Evolutionary conservation across 2,113 vertebrate genomes (phyloP).

Genomic region (Phylloscopus trochiloides): DNA sequence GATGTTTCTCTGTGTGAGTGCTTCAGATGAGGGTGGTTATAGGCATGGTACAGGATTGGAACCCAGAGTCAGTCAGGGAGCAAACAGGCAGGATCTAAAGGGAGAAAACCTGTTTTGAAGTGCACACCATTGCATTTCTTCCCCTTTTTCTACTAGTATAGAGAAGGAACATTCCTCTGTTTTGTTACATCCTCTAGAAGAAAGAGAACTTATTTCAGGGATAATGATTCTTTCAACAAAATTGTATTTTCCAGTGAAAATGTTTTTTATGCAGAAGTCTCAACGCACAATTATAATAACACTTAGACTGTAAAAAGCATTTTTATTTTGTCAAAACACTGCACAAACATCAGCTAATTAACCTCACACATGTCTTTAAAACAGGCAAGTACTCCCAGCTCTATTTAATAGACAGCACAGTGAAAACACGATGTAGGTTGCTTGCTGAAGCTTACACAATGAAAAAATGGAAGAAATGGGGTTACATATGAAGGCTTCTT

Average conservation of each 20-base stretch:
- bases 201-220: background rate
- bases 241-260: background rate
- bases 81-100: background rate
- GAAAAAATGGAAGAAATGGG: background rate
- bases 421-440: background rate
- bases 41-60: rapidly evolving
- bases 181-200: background rate
- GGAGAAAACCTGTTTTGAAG: background rate
- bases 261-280: background rate
- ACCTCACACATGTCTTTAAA: background rate
- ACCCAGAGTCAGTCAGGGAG: background rate
- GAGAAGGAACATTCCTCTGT: background rate
- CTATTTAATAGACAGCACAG: background rate
- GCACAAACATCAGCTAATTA: background rate
- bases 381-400: background rate
- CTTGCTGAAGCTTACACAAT: background rate
- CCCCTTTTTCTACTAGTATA: background rate
- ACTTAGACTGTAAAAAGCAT: background rate
- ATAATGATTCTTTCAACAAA: background rate
- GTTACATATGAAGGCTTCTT: background rate
- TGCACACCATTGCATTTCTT: background rate
- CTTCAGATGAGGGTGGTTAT: background rate
- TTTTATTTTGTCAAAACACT: slow-evolving; percentile 6
- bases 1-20: background rate
- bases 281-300: background rate